Conservation (phyloP, 2,888 invertebrate species). For the Lucinisca nassula region DNA sequence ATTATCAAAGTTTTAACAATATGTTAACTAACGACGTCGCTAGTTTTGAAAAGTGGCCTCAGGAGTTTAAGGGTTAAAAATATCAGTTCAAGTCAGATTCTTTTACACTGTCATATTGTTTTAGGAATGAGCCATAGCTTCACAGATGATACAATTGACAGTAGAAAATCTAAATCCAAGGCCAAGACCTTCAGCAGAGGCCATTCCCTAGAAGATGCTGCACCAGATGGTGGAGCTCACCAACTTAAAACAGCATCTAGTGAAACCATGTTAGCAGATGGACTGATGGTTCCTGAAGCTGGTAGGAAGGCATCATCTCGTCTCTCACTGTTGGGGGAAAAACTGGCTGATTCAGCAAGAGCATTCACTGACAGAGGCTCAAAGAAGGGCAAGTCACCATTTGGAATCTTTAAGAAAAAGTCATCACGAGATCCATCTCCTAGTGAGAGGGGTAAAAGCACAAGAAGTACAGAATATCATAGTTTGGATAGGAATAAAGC, state of each 20-base stretch:
- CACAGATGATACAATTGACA: conserved; percentile 92
- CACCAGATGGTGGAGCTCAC: conserved; percentile 72
- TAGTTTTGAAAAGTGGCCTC: too few relatives aligned
- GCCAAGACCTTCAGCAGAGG: conserved; percentile 77
- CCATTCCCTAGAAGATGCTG: conserved; percentile 88
- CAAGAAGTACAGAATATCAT: conserved; percentile 80
- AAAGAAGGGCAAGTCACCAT: conserved; percentile 92
- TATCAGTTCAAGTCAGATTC: too few relatives aligned
- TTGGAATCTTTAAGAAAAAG: conserved; percentile 91
- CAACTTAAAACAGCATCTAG: conserved; percentile 81
- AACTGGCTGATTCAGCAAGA: conserved; percentile 74
- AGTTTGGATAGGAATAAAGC: conserved; percentile 79
- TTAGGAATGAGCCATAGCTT: conserved; percentile 95
- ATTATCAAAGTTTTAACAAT: too few relatives aligned
- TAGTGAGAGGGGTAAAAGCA: conserved; percentile 73
- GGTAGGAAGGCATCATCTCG: conserved; percentile 89
- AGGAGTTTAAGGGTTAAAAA: too few relatives aligned
- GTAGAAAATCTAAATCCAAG: conserved; percentile 71
- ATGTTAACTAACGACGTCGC: too few relatives aligned
- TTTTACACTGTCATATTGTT: too few relatives aligned
- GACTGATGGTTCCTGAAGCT: conserved; percentile 91
- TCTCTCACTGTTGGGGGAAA: conserved; percentile 85
- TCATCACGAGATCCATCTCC: conserved; percentile 88
- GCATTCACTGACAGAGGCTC: conserved; percentile 71
- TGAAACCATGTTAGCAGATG: conserved; percentile 81